Conservation (phyloP, 2,113 vertebrate genomes). For the Indri indri region DNA sequence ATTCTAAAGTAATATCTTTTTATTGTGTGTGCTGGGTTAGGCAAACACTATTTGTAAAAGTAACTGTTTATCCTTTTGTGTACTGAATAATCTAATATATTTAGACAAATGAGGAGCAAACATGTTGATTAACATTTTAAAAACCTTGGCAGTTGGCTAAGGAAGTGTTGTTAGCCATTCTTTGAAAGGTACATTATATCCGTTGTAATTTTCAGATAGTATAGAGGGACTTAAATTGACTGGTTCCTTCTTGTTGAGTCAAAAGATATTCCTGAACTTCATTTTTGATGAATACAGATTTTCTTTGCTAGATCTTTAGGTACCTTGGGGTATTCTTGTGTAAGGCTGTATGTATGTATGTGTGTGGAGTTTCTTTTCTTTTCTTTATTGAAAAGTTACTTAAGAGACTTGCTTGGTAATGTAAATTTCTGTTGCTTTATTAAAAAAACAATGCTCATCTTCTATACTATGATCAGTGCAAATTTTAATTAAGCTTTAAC, state of each 20-base stretch:
- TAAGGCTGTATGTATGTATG: background rate
- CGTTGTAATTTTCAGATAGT: constrained; percentile 21
- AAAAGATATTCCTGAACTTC: background rate
- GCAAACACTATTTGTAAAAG: background rate
- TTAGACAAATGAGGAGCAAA: background rate
- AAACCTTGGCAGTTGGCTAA: constrained; percentile 34
- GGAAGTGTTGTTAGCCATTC: background rate
- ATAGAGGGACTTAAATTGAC: background rate
- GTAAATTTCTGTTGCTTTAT: background rate
- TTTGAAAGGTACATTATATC: constrained; percentile 5
- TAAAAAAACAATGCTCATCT: background rate
- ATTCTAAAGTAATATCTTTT: background rate
- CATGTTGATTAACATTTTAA: background rate
- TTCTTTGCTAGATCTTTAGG: background rate
- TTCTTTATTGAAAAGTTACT: constrained; percentile 18
- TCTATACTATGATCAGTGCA: background rate
- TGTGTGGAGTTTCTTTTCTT: background rate
- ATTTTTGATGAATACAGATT: background rate
- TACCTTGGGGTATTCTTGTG: background rate
- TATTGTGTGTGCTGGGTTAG: background rate
- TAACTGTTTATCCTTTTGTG: background rate
- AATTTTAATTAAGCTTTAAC: constrained; percentile 41
- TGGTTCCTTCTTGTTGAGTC: background rate
- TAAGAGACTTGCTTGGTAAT: background rate
- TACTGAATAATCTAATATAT: background rate